Conservation (phyloP, 1,140 invertebrate genomes). For the Oryzaephilus surinamensis region DNA sequence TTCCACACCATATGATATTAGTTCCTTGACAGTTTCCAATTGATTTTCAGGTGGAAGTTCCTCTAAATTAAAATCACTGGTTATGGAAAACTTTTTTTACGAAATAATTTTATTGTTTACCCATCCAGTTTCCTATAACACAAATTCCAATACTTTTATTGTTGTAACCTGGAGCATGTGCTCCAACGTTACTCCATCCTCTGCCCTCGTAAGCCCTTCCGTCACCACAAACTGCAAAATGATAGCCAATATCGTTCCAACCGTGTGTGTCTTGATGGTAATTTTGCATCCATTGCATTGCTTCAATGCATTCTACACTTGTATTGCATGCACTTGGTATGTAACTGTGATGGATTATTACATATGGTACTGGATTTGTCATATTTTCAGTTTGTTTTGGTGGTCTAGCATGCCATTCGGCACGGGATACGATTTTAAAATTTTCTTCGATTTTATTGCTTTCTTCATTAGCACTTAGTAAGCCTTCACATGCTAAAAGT, state of each 20-base stretch:
- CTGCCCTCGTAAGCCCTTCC: conserved; percentile 54
- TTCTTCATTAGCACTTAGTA: conserved; percentile 30
- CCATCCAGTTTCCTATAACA: conserved; percentile 46
- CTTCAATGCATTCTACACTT: conserved; percentile 35
- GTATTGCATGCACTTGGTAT: conserved; percentile 47
- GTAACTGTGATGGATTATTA: conserved; percentile 68
- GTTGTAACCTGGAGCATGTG: conserved; percentile 58
- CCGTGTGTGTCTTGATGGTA: conserved; percentile 39
- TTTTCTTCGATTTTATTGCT: conserved; percentile 3
- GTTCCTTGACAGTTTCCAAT: conserved; percentile 9
- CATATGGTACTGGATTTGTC: conserved; percentile 52
- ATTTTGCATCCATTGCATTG: conserved; percentile 48
- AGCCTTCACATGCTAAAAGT: background rate
- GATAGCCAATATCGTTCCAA: conserved; percentile 49
- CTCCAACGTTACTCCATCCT: conserved; percentile 55
- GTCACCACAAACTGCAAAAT: conserved; percentile 50
- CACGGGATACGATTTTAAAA: conserved; percentile 40
- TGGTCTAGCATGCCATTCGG: conserved; percentile 49
- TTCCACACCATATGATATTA: conserved; percentile 8
- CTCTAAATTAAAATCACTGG: conserved; percentile 7
- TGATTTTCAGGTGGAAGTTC: conserved; percentile 17
- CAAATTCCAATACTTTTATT: conserved; percentile 52
- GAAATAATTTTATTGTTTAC: conserved; percentile 1
- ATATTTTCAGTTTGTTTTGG: conserved; percentile 39
- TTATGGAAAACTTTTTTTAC: no score